A percentile compares a stretch with the other conserved stretches of the same genome.
Conservation (phyloP, 2,797 vertebrate genomes). For the Cuculus canorus region DNA sequence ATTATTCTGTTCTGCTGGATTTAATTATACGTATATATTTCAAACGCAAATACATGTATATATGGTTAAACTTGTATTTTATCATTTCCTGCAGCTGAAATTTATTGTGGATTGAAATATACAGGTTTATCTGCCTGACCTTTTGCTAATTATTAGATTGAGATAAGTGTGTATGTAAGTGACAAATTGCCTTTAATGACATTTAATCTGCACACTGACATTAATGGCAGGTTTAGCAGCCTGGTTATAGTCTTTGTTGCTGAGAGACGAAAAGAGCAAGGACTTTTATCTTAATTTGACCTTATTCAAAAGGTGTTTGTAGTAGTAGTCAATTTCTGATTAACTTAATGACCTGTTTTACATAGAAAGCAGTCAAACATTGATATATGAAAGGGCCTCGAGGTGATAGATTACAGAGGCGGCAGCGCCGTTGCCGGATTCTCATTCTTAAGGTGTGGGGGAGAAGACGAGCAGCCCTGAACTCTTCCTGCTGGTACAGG, state of each 20-base stretch:
- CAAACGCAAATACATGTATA: background rate
- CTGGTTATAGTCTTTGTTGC: slow-evolving; percentile 68
- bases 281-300: slow-evolving; percentile 78
- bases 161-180: slow-evolving; percentile 74
- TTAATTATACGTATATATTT: slow-evolving; percentile 1
- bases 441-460: background rate
- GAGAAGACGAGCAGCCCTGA: background rate
- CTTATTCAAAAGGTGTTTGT: slow-evolving; percentile 78
- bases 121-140: slow-evolving; percentile 74
- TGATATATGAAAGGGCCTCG: slow-evolving; percentile 59
- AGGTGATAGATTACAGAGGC: slow-evolving; percentile 11
- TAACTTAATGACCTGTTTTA: slow-evolving; percentile 78
- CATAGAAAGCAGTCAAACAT: slow-evolving; percentile 73
- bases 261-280: slow-evolving; percentile 61
- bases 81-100: slow-evolving; percentile 51
- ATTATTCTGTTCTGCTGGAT: slow-evolving; percentile 6
- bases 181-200: slow-evolving; percentile 80
- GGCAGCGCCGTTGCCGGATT: background rate
- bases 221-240: slow-evolving; percentile 72
- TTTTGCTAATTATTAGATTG: slow-evolving; percentile 78
- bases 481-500: background rate
- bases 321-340: slow-evolving; percentile 74
- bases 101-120: slow-evolving; percentile 57
- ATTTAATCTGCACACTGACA: slow-evolving; percentile 76
- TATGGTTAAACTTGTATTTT: slow-evolving; percentile 35